Evolutionary conservation across 2,888 invertebrate genomes (phyloP), one percentile per base, ranked within the genome.

Genomic region (Ennomos quercinarius): DNA sequence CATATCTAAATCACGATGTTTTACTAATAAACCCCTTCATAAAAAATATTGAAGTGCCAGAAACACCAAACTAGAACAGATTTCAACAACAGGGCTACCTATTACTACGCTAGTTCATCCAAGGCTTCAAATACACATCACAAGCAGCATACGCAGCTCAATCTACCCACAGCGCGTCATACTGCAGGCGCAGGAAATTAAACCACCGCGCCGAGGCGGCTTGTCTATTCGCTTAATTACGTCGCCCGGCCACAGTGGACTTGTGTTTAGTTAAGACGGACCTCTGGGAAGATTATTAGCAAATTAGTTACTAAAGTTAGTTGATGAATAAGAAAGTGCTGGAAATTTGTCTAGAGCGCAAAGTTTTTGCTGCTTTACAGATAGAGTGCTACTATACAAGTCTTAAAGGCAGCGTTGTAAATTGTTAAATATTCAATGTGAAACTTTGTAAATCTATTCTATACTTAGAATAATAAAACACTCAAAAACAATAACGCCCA

Each of bases 151-250:
- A 48, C 9, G 39, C 48, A 48, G 38, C 17, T 34, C 13, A 34
- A 48, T 9, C 27, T 46, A 46, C 8, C 27, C 27, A 48, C 40
- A 34, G 41, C 35, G 43, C 54, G 44, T 43, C 47, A 45, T 17
- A 58, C 17, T 58, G 57, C 52, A 48, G 51, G 47, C 47, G 73
- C 72, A 89, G 92, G 91, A 91, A 91, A 91, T 91, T 91, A 91
- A 90, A 91, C 86, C 90, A 27, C 91, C 89, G 86, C 85, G 84
- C 84, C 72, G 27, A 27, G 82, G 61, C 50, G 53, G 45, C 51
- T 67, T 64, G 68, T 72, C 61, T 63, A 65, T 68, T 60, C 65
- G 57, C 70, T 71, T 67, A 70, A 70, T 72, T 69, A 72, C 64
- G 41, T 51, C 55, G 57, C 66, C 52, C 61, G 63, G 63, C 48